Percentiles rank a stretch among this genome's conserved stretches.
phyloP scores from a whole-genome alignment of 92 coral and sea anemone genomes.

The Umimayanthus kanabou region DNA sequence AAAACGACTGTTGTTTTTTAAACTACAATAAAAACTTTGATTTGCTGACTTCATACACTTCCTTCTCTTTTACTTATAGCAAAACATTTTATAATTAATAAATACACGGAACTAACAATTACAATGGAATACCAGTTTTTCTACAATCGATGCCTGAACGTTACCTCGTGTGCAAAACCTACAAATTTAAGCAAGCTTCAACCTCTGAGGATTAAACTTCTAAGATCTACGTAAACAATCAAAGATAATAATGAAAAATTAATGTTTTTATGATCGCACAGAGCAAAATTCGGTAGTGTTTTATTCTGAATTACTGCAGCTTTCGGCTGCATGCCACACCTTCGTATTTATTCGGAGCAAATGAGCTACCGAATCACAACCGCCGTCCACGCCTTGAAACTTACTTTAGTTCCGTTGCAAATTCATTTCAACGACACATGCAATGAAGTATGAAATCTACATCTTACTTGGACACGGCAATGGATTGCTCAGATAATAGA shows the following conservation, averaged over 20 bases:
- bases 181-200: not conserved
- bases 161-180: slow-evolving; percentile 4
- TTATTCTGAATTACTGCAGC: slow-evolving; percentile 48
- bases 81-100: slow-evolving; percentile 19
- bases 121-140: slow-evolving; percentile 25
- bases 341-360: slow-evolving; percentile 50
- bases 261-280: slow-evolving; percentile 50
- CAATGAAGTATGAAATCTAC: slow-evolving; percentile 37
- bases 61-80: slow-evolving; percentile 31
- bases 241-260: slow-evolving; percentile 65
- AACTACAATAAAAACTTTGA: slow-evolving; percentile 26
- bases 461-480: slow-evolving; percentile 14
- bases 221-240: slow-evolving; percentile 59
- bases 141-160: not conserved
- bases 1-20: slow-evolving; percentile 29
- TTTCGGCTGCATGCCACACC: slow-evolving; percentile 54
- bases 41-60: slow-evolving; percentile 43
- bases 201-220: slow-evolving; percentile 51
- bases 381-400: slow-evolving; percentile 48
- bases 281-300: slow-evolving; percentile 54
- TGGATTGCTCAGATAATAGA: slow-evolving; percentile 16
- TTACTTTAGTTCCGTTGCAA: slow-evolving; percentile 55
- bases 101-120: slow-evolving; percentile 23
- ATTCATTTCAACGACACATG: slow-evolving; percentile 20
- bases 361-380: slow-evolving; percentile 44